Conservation (phyloP, 2,888 invertebrate genomes). For the Penaeus monodon region DNA sequence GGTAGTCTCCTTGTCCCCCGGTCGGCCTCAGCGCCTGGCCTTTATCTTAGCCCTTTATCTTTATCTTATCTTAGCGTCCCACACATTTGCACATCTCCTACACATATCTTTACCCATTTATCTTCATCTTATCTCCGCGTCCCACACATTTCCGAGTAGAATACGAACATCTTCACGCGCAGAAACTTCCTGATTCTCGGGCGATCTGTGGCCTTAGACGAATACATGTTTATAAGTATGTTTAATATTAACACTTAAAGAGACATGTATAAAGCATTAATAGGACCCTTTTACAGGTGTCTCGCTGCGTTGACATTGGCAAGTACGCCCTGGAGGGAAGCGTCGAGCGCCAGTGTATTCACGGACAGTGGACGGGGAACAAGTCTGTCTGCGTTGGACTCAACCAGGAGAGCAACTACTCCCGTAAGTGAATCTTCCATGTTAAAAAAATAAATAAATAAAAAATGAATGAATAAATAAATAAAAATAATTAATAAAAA, state of each 20-base stretch:
- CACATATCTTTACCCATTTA: no score
- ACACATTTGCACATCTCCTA: no score
- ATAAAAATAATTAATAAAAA: no score
- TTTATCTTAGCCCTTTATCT: no score
- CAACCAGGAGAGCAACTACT: conserved; percentile 88
- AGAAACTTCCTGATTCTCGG: no score
- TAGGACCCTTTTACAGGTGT: conserved; percentile 69
- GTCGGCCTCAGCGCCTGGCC: no score
- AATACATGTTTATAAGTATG: not conserved
- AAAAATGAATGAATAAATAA: no score
- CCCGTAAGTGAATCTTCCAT: conserved; percentile 75
- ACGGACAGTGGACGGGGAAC: conserved; percentile 85
- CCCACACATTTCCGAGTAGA: not conserved
- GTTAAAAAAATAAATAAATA: not conserved
- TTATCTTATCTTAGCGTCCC: no score
- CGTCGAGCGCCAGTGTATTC: conserved; percentile 79
- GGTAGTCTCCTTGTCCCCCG: not conserved
- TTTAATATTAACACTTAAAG: not conserved
- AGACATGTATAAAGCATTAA: not conserved
- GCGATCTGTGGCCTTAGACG: no score
- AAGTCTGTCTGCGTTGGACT: conserved; percentile 84
- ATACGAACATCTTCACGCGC: no score
- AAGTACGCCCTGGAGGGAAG: conserved; percentile 86
- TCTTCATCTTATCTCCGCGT: not conserved
- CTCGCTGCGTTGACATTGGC: conserved; percentile 86